Evolutionary conservation across 2,113 vertebrate species (phyloP).

Genomic region (Fulica atra): DNA sequence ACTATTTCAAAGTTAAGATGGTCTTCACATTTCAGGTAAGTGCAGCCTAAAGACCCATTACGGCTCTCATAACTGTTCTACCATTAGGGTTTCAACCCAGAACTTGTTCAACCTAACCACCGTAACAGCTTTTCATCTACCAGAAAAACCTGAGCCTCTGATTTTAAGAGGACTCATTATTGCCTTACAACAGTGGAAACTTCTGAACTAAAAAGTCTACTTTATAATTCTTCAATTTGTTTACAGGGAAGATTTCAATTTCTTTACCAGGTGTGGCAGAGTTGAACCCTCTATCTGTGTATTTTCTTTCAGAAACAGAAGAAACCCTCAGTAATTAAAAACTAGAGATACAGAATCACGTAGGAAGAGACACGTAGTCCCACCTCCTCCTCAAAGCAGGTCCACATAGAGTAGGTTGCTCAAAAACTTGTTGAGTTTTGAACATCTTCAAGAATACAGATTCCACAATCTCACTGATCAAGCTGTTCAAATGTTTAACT

Average conservation of each 20-base stretch:
- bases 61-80: background rate
- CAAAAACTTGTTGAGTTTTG: background rate
- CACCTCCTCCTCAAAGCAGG: background rate
- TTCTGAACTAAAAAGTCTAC: background rate
- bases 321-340: background rate
- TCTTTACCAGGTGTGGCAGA: background rate
- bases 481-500: background rate
- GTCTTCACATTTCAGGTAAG: background rate
- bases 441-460: background rate
- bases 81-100: background rate
- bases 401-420: background rate
- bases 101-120: background rate
- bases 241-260: background rate
- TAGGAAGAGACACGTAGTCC: background rate
- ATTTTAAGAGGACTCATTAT: background rate
- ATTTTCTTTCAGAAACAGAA: background rate
- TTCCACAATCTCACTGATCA: background rate
- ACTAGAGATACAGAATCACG: background rate
- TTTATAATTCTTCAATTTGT: background rate
- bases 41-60: background rate
- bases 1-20: background rate
- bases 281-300: background rate
- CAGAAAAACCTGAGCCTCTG: background rate
- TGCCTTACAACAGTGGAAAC: background rate
- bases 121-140: background rate